Evolutionary conservation across 2,113 vertebrate genomes (phyloP), one percentile per base, ranked within the genome.

Genomic region (Acinonyx jubatus): DNA sequence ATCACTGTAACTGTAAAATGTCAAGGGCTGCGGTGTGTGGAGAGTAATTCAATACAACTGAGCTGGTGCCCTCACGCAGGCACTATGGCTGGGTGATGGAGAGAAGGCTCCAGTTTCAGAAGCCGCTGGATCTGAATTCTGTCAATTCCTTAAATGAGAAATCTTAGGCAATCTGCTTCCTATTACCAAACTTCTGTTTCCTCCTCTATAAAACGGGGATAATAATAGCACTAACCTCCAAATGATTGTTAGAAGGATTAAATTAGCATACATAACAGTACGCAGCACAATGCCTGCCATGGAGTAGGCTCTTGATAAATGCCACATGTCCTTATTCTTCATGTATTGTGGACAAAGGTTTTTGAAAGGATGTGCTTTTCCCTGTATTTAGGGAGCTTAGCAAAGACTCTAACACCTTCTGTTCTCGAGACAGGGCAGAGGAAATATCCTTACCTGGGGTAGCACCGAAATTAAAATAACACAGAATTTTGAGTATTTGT

Each of bases 21-120:
- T 57, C 81, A 41, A 68, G 66, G 23, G 38, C 50, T 69, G 48
- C 57, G 76, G 7, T 21, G 15, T 8, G 14, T 66, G 55, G 16
- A 93, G 66, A 31, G 27, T 36, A 36, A 81, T 21, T 25, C 74
- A 69, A 21, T 4, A 31, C 29, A 73, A 23, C 52, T 38, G 13
- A 55, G 45, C n/a, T 1, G n/a, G 84, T 0, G 8, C 13, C 31
- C 12, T 25, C 19, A 27, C 0, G 50, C 33, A 84, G 52, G 23
- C 0, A 16, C 4, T 0, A 3, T 1, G 52, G 65, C 7, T 25
- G 11, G 36, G 33, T 10, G 29, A 55, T 3, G 7, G 41, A 31
- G 41, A 41, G 3, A 33, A 50, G 45, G 48, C 33, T 50, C 48
- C 16, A 10, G 76, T 6, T 48, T 69, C 14, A 63, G 33, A 48